Percentiles rank a stretch among this genome's conserved stretches.
Conservation (phyloP, 2,113 vertebrate genomes). For the Orthonyx spaldingii region DNA sequence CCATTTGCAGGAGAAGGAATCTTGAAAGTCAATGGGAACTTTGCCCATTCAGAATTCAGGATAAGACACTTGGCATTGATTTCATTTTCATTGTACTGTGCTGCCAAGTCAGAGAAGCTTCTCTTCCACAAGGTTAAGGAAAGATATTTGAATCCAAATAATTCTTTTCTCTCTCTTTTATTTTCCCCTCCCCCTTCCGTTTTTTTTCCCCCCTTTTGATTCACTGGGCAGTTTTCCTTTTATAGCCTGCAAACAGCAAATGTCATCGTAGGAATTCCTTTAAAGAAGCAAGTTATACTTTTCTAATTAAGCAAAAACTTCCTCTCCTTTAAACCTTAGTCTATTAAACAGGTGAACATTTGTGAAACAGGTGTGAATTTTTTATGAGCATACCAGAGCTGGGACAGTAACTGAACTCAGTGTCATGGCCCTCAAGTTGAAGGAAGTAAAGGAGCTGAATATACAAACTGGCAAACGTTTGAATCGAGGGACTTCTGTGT, state of each 20-base stretch:
- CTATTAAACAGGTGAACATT: neutral
- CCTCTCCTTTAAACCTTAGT: neutral
- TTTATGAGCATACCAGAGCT: neutral
- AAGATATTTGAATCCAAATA: neutral
- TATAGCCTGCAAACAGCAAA: neutral
- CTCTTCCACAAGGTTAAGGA: neutral
- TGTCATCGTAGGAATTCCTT: neutral
- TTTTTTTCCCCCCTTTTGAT: fast-evolving
- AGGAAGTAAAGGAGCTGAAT: neutral
- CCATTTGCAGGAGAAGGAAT: slow-evolving; percentile 31
- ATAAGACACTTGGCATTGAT: slow-evolving; percentile 43
- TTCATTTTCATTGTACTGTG: slow-evolving; percentile 27
- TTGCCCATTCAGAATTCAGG: slow-evolving; percentile 27
- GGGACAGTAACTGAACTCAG: neutral
- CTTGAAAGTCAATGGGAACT: slow-evolving; percentile 55
- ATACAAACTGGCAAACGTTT: neutral
- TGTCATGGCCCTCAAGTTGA: neutral
- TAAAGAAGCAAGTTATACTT: neutral
- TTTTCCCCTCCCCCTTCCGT: fast-evolving
- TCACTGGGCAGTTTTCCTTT: neutral
- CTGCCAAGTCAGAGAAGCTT: slow-evolving; percentile 1
- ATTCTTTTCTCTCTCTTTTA: neutral
- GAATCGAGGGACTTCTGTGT: neutral
- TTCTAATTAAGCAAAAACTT: neutral
- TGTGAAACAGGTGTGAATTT: neutral